Evolutionary conservation across 1,140 invertebrate species (phyloP).

Genomic region (Kradibia gibbosae): DNA sequence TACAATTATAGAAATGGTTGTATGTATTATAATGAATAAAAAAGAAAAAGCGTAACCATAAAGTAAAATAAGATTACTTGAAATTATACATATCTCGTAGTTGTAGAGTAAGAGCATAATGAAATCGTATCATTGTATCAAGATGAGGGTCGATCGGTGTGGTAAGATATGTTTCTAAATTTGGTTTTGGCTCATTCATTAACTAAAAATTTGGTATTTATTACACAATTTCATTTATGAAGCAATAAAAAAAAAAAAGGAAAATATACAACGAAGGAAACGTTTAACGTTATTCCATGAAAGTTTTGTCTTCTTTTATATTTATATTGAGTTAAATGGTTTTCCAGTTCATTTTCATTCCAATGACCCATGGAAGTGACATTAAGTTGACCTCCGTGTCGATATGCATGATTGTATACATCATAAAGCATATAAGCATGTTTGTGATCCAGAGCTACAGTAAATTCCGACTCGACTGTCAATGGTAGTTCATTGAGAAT

Average conservation of each 20-base stretch:
- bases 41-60: background rate
- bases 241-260: background rate
- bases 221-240: background rate
- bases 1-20: too few species aligned
- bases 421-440: constrained; percentile 58
- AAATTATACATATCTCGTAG: constrained; percentile 78
- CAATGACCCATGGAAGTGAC: constrained; percentile 71
- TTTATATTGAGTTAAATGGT: constrained; percentile 64
- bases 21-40: background rate
- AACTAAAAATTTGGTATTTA: constrained; percentile 27
- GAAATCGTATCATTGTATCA: constrained; percentile 77
- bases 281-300: constrained; percentile 70
- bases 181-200: constrained; percentile 63
- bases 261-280: constrained; percentile 67
- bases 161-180: constrained; percentile 74
- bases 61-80: constrained; percentile 68
- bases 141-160: constrained; percentile 71
- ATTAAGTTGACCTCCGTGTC: constrained; percentile 72
- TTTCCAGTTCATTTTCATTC: constrained; percentile 61
- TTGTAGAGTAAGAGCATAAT: constrained; percentile 74
- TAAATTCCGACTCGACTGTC: constrained; percentile 59
- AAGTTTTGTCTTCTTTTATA: constrained; percentile 72
- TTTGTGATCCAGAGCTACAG: constrained; percentile 46
- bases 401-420: constrained; percentile 70
- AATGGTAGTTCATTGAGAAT: constrained; percentile 55